These are phyloP conservation scores for Ptychochromis oligacanthus DNA, from an alignment of 2,113 vertebrate genomes.

Conservation along the genomic window DNA sequence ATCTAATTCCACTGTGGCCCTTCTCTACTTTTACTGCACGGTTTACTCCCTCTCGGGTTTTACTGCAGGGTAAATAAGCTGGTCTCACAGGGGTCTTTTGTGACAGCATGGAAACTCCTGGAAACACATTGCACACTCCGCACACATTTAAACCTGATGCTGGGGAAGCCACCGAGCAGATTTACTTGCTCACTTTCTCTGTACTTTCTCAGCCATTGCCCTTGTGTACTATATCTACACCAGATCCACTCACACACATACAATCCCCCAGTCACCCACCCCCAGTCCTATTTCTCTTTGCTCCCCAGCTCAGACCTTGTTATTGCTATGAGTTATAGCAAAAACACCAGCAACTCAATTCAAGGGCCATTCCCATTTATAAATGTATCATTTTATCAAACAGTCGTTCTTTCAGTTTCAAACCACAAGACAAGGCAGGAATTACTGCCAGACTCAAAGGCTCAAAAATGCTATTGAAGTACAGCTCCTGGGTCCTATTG, in stretches of 20 bases:
- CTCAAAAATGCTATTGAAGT: conserved; percentile 19
- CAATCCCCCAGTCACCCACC: background rate
- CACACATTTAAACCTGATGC: conserved; percentile 62
- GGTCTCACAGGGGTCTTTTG: conserved; percentile 77
- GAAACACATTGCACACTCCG: conserved; percentile 58
- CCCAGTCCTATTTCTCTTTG: conserved; percentile 11
- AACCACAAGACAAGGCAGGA: conserved; percentile 13
- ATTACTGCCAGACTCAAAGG: conserved; percentile 4
- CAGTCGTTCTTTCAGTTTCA: conserved; percentile 36
- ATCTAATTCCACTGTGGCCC: conserved; percentile 70
- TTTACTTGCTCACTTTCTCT: conserved; percentile 56
- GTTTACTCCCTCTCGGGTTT: conserved; percentile 79
- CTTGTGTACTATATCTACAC: conserved; percentile 38
- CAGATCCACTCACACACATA: background rate
- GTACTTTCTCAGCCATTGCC: conserved; percentile 27
- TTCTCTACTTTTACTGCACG: conserved; percentile 71
- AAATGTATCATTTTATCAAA: conserved; percentile 37
- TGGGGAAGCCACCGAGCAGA: conserved; percentile 62
- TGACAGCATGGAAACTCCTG: conserved; percentile 78
- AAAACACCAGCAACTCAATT: conserved; percentile 6
- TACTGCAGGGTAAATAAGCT: conserved; percentile 81
- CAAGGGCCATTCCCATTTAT: conserved; percentile 16
- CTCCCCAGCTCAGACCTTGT: conserved; percentile 47
- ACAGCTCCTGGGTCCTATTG: background rate
- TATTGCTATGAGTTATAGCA: conserved; percentile 62